Base-by-base conservation (phyloP, 2,113 vertebrate species). In the Dascyllus trimaculatus region DNA sequence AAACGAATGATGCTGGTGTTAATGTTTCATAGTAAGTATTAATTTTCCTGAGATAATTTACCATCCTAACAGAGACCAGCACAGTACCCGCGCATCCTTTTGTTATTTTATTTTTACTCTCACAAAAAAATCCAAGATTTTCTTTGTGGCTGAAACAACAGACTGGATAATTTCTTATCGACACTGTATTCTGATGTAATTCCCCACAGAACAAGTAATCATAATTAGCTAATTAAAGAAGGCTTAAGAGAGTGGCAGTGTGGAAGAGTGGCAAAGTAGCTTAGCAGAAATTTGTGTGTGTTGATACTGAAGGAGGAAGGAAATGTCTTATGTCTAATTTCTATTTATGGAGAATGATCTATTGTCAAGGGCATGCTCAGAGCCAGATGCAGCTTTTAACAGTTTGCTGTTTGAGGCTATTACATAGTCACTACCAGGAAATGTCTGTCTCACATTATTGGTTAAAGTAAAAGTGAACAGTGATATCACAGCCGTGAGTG, bases 221-320 rank as follows among this genome's bases (percentile, higher is more conserved):
- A 66, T 86, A 88, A 87, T 89, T 61, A 60, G 72, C 84, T 88
- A 85, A 88, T 93, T 88, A 88, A 88, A 82, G 65, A 63, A 72
- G 80, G 78, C 84, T 90, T 86, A 67, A 81, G 70, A 48, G 60
- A 70, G 58, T 68, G 76, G 57, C 79, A 60, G 78, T 59, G 66
- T 70, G 69, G 78, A 81, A 76, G 43, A 73, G 63, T 71, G 65
- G 71, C 65, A 64, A 71, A 89, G 82, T 66, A 79, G 83, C 88
- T 85, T 82, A 84, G 61, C 67, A 64, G 25, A 78, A 81, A 87
- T 86, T 40, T 71, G 81, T 59, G 73, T 85, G 67, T 85, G 68
- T 85, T 80, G 72, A 83, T 57, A 61, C 65, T 60, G 76, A 73
- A 83, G 64, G 62, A 87, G 69, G 79, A 57, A 63, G 74, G 77